Conservation (phyloP, 1,140 invertebrate species). For the Drosophila hydei region DNA sequence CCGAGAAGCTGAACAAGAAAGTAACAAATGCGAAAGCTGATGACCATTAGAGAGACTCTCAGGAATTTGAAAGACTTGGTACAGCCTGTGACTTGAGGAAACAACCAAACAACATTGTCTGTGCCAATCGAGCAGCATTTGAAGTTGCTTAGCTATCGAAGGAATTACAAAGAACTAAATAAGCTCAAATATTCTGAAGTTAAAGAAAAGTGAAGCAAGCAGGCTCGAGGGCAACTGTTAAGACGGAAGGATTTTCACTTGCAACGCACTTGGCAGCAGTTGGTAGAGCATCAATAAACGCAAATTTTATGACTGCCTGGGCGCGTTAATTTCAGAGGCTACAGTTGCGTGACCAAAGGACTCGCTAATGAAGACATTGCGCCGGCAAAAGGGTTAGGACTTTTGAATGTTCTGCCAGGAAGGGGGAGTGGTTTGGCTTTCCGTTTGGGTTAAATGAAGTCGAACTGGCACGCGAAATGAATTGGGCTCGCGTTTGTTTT, state of each 20-base stretch:
- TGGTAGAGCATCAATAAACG: slow-evolving; percentile 77
- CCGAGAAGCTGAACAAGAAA: not conserved
- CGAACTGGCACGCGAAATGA: slow-evolving; percentile 74
- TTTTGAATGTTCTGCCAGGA: slow-evolving; percentile 12
- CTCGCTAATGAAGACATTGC: slow-evolving; percentile 73
- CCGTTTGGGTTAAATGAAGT: slow-evolving; percentile 72
- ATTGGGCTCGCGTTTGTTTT: slow-evolving; percentile 68
- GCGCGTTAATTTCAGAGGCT: slow-evolving; percentile 65
- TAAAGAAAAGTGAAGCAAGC: not conserved
- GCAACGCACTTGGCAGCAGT: slow-evolving; percentile 42
- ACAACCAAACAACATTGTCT: too few relatives aligned
- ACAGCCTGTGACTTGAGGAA: too few relatives aligned
- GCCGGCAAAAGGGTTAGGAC: slow-evolving; percentile 41
- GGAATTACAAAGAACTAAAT: not conserved
- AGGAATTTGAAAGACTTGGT: not conserved
- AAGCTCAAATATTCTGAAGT: not conserved
- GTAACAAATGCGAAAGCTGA: too few relatives aligned
- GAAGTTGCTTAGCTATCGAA: not conserved
- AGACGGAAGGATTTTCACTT: slow-evolving; percentile 59
- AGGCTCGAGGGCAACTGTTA: slow-evolving; percentile 47
- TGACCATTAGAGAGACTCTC: not conserved
- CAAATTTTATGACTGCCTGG: slow-evolving; percentile 70
- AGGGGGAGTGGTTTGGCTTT: not conserved
- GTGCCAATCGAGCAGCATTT: too few relatives aligned
- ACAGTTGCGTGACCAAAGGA: slow-evolving; percentile 80